Conservation (phyloP, 2,113 vertebrate genomes). For the Orientallactaga bullata region DNA sequence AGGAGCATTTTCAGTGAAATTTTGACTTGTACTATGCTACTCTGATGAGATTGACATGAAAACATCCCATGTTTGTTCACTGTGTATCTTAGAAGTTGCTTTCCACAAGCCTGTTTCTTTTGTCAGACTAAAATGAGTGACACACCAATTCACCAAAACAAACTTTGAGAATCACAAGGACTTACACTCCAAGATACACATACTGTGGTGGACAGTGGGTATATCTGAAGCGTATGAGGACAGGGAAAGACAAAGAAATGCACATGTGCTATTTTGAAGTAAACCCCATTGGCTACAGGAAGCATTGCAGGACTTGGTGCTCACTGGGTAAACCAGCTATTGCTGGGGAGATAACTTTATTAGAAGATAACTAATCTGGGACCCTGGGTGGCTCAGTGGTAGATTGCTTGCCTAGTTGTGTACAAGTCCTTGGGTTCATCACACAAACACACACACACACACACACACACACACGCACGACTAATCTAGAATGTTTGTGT, state of each 20-base stretch:
- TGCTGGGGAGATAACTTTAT: not conserved
- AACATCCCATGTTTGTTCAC: not conserved
- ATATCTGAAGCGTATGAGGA: not conserved
- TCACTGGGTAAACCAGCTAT: not conserved
- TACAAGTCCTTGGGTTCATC: not conserved
- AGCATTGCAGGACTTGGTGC: not conserved
- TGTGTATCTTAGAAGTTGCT: not conserved
- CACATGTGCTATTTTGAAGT: not conserved
- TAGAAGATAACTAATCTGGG: not conserved
- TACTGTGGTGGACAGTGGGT: not conserved
- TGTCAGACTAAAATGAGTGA: not conserved
- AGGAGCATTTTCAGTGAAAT: constrained; percentile 12
- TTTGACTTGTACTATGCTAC: not conserved
- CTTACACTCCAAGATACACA: not conserved
- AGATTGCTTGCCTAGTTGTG: not conserved
- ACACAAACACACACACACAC: not conserved
- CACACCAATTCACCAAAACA: not conserved
- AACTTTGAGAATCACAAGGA: not conserved
- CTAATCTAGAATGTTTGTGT: not conserved
- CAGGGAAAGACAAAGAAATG: not conserved
- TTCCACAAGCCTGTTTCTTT: not conserved
- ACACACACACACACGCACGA: not conserved
- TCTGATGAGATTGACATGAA: constrained; percentile 7
- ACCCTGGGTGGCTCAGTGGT: not conserved
- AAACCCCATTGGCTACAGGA: not conserved